Conservation (phyloP, 2,797 vertebrate species). For the Propithecus deckenii region DNA sequence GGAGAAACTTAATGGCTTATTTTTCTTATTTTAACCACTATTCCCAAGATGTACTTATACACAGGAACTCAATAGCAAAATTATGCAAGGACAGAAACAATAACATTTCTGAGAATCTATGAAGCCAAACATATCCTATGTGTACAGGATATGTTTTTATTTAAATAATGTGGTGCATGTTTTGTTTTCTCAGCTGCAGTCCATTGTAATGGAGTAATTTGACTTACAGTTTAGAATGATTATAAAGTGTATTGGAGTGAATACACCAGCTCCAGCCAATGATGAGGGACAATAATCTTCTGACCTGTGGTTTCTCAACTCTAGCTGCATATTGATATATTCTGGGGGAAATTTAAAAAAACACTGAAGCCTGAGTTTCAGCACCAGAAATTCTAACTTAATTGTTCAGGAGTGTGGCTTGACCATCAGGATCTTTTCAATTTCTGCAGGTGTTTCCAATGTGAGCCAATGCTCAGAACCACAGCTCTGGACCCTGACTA, state of each 20-base stretch:
- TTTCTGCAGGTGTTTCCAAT: not conserved
- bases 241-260: slow-evolving; percentile 48
- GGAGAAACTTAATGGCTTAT: slow-evolving; percentile 55
- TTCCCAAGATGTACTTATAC: slow-evolving; percentile 63
- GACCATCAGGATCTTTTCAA: not conserved
- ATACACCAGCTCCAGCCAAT: slow-evolving; percentile 34
- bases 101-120: slow-evolving; percentile 65
- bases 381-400: not conserved
- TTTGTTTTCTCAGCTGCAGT: slow-evolving; percentile 76
- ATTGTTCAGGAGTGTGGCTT: not conserved
- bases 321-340: not conserved
- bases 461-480: not conserved
- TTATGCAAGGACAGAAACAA: slow-evolving; percentile 73
- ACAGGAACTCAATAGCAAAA: slow-evolving; percentile 67
- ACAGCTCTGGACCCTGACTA: not conserved
- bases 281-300: slow-evolving; percentile 9
- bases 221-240: slow-evolving; percentile 53
- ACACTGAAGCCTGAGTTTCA: not conserved
- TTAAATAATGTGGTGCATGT: slow-evolving; percentile 51
- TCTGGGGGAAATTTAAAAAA: not conserved
- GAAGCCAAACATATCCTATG: slow-evolving; percentile 57
- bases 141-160: slow-evolving; percentile 17
- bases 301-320: slow-evolving; percentile 29
- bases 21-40: slow-evolving; percentile 72
- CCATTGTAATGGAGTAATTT: slow-evolving; percentile 53